Conservation (phyloP, 1,140 invertebrate species). For the Oryzaephilus surinamensis region DNA sequence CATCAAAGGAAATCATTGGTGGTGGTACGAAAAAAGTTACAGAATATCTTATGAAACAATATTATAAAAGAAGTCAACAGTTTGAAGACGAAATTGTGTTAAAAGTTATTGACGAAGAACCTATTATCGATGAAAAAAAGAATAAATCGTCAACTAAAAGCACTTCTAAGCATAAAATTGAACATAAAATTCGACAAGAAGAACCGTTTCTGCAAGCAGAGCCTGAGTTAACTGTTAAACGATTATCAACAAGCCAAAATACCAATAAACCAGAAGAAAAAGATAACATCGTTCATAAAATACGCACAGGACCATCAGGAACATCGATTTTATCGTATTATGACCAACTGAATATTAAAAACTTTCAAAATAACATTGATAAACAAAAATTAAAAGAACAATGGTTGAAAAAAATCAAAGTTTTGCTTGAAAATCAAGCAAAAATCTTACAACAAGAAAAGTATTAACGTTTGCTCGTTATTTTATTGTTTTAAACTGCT, state of each 20-base stretch:
- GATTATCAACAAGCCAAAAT: not conserved
- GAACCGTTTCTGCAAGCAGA: too few species aligned
- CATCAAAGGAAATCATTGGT: conserved; percentile 17
- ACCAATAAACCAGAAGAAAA: not conserved
- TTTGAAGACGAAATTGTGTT: not conserved
- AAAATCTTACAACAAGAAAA: conserved; percentile 30
- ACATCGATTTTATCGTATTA: not conserved
- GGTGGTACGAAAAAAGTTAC: conserved; percentile 24
- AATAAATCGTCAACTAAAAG: not conserved
- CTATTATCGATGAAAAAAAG: not conserved
- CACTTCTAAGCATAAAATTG: not conserved
- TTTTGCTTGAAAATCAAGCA: conserved; percentile 28
- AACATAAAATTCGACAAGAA: too few species aligned
- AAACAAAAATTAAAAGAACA: conserved; percentile 21
- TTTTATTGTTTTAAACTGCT: too few species aligned
- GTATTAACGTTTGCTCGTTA: conserved; percentile 15
- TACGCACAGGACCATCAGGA: conserved; percentile 1
- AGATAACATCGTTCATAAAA: conserved; percentile 10
- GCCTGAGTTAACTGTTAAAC: too few species aligned
- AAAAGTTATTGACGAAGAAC: not conserved
- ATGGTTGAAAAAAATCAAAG: conserved; percentile 29
- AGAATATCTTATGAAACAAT: conserved; percentile 22
- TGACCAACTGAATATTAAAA: too few species aligned
- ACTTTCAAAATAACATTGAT: conserved; percentile 4
- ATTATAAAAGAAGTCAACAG: conserved; percentile 6